Evolutionary conservation across 2,113 vertebrate species (phyloP), one percentile per base, ranked within the genome.

Genomic region (Corythoichthys intestinalis): DNA sequence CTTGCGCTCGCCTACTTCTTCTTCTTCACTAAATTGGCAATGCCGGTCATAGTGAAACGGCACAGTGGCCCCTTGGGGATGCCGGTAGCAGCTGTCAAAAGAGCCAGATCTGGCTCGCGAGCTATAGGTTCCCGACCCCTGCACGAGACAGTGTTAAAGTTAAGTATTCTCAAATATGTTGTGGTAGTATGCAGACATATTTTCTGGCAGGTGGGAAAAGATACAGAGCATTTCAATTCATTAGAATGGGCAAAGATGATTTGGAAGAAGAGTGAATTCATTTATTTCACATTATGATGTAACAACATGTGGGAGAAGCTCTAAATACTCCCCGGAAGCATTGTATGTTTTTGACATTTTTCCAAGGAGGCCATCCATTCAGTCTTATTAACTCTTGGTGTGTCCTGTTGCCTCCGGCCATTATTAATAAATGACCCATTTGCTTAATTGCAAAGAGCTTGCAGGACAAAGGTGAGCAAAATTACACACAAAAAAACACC

Each of bases 341-440:
- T 78, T 69, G 12, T 74, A 62, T 71, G 68, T 53, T 79, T 75
- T 6, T 2, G 8, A 4, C 49, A 73, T 66, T 61, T 58, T 49
- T 68, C 67, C 61, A 71, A 82, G 80, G 72, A 81, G 82, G 81
- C 81, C 81, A 89, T 89, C 85, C 82, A 86, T 90, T 79, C 60
- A 67, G 64, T 66, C 82, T 80, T 83, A 79, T 88, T 86, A 84
- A 83, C 81, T 86, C 75, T 80, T 86, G 39, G 5, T 77, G 76
- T 81, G 82, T 86, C 79, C 80, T 69, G 73, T 84, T 81, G 85
- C 87, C 87, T 28, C 66, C 57, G 44, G 87, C 73, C 72, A 11
- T 66, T 17, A 77, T 79, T 91, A 87, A 89, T 89, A 90, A 89
- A 88, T 89, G 87, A 87, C 67, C 86, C 82, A 85, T 91, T 91